Base-by-base conservation (phyloP, 2,113 vertebrate species). In the Hypanus sabinus region DNA sequence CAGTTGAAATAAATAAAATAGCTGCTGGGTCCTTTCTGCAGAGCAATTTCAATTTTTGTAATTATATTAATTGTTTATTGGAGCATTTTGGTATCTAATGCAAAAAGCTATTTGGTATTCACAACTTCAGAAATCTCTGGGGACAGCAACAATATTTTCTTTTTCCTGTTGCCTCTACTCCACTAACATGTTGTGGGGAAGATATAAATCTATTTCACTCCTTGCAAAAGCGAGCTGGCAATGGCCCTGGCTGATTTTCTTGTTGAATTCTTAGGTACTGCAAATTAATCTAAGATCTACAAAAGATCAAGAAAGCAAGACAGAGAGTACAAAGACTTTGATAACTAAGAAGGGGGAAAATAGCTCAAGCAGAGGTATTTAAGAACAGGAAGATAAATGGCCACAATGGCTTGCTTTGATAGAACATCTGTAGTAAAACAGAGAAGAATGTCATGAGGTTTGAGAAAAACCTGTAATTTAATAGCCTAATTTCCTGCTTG, bases 401-500 rank as follows among this genome's bases (percentile, higher is more conserved):
- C 95, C 96, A 97, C 97, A 97, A 96, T 96, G 97, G 97, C 96
- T 97, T 97, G 96, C 97, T 98, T 97, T 98, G 97, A 98, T 98
- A 95, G 97, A 97, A 97, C 96, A 97, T 97, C 97, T 98, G 97
- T 96, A 97, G 97, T 95, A 96, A 96, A 96, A 95, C 95, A 96
- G 95, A 95, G 95, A 95, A 95, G 97, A 97, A 96, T 95, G 97
- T 97, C 96, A 95, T 96, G 95, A 94, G 95, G 95, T 96, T 96
- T 96, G 95, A 95, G 97, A 97, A 96, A 96, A 97, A 97, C 96
- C 96, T 97, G 97, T 97, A 97, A 98, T 97, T 98, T 98, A 98
- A 99, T 98, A 98, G 97, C 97, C 97, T 98, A 96, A 98, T 98
- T 98, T 99, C 98, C 98, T 98, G 97, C 97, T 96, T 95, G 94